Evolutionary conservation across 2,888 invertebrate genomes (phyloP).

Genomic region (Dolichopus griseipennis): DNA sequence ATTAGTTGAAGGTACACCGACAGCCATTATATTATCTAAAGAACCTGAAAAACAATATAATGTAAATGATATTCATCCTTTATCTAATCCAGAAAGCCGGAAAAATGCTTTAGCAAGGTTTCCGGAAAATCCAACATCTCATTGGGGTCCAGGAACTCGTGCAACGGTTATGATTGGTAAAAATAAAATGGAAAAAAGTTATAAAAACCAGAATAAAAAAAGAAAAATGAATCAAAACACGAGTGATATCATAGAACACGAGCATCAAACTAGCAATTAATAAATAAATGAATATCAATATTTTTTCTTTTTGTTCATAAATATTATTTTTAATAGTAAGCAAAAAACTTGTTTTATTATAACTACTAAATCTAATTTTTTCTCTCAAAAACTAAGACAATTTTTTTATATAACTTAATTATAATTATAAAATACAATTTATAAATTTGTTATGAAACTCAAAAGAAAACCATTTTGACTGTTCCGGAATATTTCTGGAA

Average conservation of each 20-base stretch:
- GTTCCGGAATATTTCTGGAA: not conserved
- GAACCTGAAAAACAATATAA: slow-evolving; percentile 45
- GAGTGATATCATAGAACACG: no score
- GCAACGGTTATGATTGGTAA: slow-evolving; percentile 61
- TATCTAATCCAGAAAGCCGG: slow-evolving; percentile 74
- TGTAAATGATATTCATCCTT: slow-evolving; percentile 43
- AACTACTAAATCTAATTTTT: no score
- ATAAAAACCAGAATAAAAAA: slow-evolving; percentile 60
- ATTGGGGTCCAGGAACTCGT: slow-evolving; percentile 87
- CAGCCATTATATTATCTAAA: slow-evolving; percentile 48
- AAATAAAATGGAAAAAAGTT: slow-evolving; percentile 52
- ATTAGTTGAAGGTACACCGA: slow-evolving; percentile 40
- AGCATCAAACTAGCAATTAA: no score
- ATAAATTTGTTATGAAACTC: not conserved
- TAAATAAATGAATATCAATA: no score
- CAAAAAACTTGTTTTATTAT: no score
- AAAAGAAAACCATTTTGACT: not conserved
- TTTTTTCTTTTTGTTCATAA: no score
- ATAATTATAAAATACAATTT: not conserved
- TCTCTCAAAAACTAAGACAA: no score
- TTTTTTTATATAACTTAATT: not conserved
- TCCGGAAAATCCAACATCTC: slow-evolving; percentile 74
- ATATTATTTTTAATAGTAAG: no score
- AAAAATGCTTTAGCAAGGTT: slow-evolving; percentile 65
- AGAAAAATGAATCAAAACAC: slow-evolving; percentile 31